Evolutionary conservation across 2,797 vertebrate species (phyloP), one percentile per base, ranked within the genome.

Genomic region (Myotis planiceps): DNA sequence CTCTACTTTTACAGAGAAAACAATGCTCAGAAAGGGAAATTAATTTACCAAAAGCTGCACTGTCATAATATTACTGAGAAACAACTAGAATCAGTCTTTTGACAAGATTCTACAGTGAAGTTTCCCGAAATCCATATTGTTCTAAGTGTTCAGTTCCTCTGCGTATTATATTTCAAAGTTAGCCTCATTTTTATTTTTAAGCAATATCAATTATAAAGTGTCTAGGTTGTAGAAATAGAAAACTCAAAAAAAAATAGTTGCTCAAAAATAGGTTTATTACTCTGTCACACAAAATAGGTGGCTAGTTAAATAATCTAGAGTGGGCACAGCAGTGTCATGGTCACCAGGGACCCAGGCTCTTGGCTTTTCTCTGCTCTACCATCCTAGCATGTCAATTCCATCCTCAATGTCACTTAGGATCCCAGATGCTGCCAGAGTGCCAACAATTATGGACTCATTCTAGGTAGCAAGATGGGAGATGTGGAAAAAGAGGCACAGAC

Each of bases 151-250:
- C 49, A 68, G 27, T 39, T 55, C 66, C 1, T 66, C 23, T 71
- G 12, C 21, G 2, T 71, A 37, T 37, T 81, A 37, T 7, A 86
- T 74, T 76, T 60, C 9, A 68, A 82, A 42, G 83, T 39, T 45
- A 51, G 9, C 23, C 32, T 66, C 6, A 9, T 74, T 89, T 69
- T 90, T 13, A 66, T 14, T 68, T 74, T 58, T 55, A 84, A 45
- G 5, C 27, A 78, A 7, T 72, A 49, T 6, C 47, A 76, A 23
- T 29, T 69, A 79, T 37, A 9, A 83, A 68, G 9, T 63, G 47
- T 13, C 66, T 92, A 88, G 9, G 15, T 8, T 81, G 6, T 10
- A 95, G 65, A 88, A 92, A 66, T 16, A 83, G 45, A 94, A 91
- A 85, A 63, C 37, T 5, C n/a, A 6, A 16, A 84, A 90, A 84